These are phyloP conservation scores for Ceratoteleas bidentatus DNA, from an alignment of 1,140 invertebrate genomes.

Conservation along the genomic window DNA sequence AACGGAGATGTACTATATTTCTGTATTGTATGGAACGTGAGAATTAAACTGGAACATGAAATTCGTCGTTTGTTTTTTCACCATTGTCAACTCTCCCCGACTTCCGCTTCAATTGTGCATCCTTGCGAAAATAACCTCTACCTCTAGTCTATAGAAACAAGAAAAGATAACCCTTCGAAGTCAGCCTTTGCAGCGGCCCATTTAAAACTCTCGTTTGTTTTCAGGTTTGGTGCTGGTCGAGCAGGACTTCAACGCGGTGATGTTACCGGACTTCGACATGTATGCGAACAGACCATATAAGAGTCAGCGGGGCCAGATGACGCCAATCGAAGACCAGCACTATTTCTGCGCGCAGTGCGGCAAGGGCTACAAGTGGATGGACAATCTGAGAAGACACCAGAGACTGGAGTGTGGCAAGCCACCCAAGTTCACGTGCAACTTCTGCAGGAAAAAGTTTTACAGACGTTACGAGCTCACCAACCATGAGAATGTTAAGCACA, in stretches of 20 bases:
- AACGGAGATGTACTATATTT: constrained; percentile 48
- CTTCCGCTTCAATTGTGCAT: background rate
- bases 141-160: background rate
- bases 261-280: constrained; percentile 37
- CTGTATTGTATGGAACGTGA: constrained; percentile 30
- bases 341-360: constrained; percentile 79
- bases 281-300: constrained; percentile 20
- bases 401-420: constrained; percentile 71
- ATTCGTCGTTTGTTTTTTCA: constrained; percentile 2
- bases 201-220: constrained; percentile 36
- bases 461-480: constrained; percentile 66
- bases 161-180: background rate
- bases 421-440: constrained; percentile 47
- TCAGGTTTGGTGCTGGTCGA: constrained; percentile 44
- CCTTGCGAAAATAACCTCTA: no score
- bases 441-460: constrained; percentile 59
- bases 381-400: constrained; percentile 76
- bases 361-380: constrained; percentile 78
- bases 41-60: constrained; percentile 32
- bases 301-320: constrained; percentile 48
- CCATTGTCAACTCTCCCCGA: background rate
- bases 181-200: background rate
- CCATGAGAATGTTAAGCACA: constrained; percentile 56
- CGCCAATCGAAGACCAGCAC: constrained; percentile 59
- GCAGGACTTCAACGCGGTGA: constrained; percentile 35